Percentiles rank a stretch among this genome's conserved stretches.
Conservation (phyloP, 2,797 vertebrate genomes). For the Nyctalus aviator region DNA sequence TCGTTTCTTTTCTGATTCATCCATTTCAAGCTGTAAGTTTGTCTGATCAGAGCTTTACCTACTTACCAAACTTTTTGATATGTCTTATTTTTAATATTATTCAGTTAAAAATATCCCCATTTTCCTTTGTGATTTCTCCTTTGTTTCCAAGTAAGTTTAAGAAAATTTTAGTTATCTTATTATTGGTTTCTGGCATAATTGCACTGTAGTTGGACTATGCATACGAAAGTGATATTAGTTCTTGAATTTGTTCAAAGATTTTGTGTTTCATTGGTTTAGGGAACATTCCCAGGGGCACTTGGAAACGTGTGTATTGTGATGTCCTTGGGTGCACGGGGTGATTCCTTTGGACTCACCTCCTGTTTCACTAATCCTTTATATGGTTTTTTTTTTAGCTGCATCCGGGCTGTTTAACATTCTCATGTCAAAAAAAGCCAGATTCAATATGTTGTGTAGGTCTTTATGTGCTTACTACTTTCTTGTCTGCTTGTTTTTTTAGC, state of each 20-base stretch:
- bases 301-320: neutral
- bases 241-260: slow-evolving; percentile 35
- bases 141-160: slow-evolving; percentile 26
- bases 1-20: neutral
- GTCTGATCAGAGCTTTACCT: slow-evolving; percentile 35
- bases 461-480: neutral
- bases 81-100: slow-evolving; percentile 4
- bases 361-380: neutral
- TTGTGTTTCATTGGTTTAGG: slow-evolving; percentile 3
- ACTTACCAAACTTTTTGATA: neutral
- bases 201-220: neutral
- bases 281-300: neutral
- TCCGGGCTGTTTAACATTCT: neutral
- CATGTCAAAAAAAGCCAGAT: neutral
- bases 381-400: neutral
- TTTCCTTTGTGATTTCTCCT: slow-evolving; percentile 6
- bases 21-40: slow-evolving; percentile 35
- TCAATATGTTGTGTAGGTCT: neutral
- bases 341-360: neutral
- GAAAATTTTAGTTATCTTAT: slow-evolving; percentile 14
- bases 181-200: slow-evolving; percentile 53
- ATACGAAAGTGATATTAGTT: slow-evolving; percentile 2
- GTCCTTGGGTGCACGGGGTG: neutral
- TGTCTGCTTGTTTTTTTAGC: slow-evolving; percentile 39
- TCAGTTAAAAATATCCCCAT: slow-evolving; percentile 4